Evolutionary conservation across 2,113 vertebrate species (phyloP).

Genomic region (Toxotes chatareus): DNA sequence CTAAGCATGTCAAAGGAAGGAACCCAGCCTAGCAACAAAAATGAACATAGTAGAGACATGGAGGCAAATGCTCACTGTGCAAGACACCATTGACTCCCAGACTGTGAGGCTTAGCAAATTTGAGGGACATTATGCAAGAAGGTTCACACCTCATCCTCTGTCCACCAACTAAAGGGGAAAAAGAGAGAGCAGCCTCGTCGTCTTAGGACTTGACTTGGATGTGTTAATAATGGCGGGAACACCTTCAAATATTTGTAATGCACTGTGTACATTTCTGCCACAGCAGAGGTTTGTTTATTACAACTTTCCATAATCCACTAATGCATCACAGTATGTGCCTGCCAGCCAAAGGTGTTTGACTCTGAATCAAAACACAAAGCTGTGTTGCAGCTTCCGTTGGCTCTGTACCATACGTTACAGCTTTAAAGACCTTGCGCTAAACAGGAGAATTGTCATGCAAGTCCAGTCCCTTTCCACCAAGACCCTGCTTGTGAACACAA

Average conservation of each 20-base stretch:
- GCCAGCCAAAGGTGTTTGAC: not conserved
- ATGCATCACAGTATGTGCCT: conserved; percentile 1
- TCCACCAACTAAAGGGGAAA: not conserved
- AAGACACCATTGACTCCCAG: not conserved
- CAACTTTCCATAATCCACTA: conserved; percentile 4
- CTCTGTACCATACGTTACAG: not conserved
- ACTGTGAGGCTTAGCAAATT: not conserved
- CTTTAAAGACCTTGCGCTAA: not conserved
- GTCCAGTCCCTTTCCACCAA: not conserved
- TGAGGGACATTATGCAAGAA: not conserved
- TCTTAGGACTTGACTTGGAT: not conserved
- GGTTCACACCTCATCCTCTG: not conserved
- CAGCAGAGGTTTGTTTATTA: conserved; percentile 11
- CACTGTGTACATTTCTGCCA: conserved; percentile 5
- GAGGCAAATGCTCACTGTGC: not conserved
- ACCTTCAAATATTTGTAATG: not conserved
- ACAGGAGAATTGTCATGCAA: not conserved
- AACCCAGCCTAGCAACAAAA: not conserved
- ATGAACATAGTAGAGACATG: not conserved
- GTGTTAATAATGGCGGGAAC: not conserved
- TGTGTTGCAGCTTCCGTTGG: not conserved
- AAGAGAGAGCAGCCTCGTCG: not conserved
- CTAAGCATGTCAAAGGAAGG: not conserved
- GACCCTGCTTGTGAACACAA: not conserved
- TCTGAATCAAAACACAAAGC: not conserved